Percentiles rank a stretch among this genome's conserved stretches.
Evolutionary conservation across 2,113 vertebrate species (phyloP).

Genomic region (Pelvicachromis taeniatus): DNA sequence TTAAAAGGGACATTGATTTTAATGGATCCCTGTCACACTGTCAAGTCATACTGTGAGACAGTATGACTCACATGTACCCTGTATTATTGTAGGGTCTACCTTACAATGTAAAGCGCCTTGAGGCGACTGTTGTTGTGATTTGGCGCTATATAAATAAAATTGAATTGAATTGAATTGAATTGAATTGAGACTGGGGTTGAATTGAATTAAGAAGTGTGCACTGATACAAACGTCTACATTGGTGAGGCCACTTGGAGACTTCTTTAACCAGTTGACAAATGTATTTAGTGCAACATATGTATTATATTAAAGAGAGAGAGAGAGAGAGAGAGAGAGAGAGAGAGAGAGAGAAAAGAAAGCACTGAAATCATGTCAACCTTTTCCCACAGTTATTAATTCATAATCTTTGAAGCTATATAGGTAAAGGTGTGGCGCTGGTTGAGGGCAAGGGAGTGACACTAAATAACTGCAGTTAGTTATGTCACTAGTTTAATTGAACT

Average conservation of each 20-base stretch:
- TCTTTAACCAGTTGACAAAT: background rate
- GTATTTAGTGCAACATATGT: background rate
- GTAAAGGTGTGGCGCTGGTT: background rate
- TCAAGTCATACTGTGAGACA: no score
- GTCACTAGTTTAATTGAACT: background rate
- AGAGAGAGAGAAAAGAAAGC: background rate
- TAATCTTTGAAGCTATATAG: background rate
- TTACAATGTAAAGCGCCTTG: no score
- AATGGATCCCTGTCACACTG: background rate
- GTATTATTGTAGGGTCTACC: no score
- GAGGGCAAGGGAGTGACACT: background rate
- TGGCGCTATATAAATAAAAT: no score
- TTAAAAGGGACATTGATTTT: background rate
- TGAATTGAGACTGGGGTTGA: background rate
- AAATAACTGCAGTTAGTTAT: background rate
- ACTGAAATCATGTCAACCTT: background rate
- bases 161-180: no score
- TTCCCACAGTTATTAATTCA: background rate
- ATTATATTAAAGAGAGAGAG: background rate
- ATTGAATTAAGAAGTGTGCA: background rate
- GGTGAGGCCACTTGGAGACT: background rate
- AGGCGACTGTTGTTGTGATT: no score
- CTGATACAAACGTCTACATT: background rate
- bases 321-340: background rate
- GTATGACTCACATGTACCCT: no score